Conservation (phyloP, 2,797 vertebrate genomes). For the Dromococcyx pavoninus region DNA sequence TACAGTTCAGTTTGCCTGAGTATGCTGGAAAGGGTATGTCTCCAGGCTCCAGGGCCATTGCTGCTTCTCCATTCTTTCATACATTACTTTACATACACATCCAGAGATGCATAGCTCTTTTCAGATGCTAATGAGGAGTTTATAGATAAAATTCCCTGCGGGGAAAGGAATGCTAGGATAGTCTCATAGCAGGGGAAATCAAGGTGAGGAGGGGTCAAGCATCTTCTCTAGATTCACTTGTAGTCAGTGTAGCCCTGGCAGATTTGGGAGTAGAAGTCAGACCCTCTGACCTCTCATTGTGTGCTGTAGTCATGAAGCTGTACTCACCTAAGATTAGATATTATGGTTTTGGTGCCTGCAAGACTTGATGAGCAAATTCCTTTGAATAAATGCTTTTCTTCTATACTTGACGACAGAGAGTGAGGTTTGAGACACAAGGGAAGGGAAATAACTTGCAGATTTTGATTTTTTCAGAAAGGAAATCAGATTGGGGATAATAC, state of each 20-base stretch:
- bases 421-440: not conserved
- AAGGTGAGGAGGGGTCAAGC: not conserved
- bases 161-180: not conserved
- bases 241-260: not conserved
- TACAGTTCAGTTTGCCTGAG: not conserved
- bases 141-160: constrained; percentile 6
- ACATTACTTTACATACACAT: not conserved
- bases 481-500: not conserved
- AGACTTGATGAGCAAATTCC: constrained; percentile 44
- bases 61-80: not conserved
- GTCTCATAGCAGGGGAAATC: not conserved
- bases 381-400: constrained; percentile 45
- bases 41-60: not conserved
- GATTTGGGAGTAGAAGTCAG: not conserved
- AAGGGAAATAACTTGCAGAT: constrained; percentile 14
- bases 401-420: constrained; percentile 15
- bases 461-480: constrained; percentile 16
- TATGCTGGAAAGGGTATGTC: not conserved
- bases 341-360: constrained; percentile 1
- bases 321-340: constrained; percentile 16
- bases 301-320: not conserved
- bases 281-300: not conserved
- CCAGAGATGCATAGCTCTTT: not conserved
- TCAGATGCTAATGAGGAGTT: constrained; percentile 29
- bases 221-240: not conserved